Percentiles rank a stretch among this genome's conserved stretches.
Evolutionary conservation across 2,797 vertebrate genomes (phyloP).

Genomic region (Myiotriccus ornatus): DNA sequence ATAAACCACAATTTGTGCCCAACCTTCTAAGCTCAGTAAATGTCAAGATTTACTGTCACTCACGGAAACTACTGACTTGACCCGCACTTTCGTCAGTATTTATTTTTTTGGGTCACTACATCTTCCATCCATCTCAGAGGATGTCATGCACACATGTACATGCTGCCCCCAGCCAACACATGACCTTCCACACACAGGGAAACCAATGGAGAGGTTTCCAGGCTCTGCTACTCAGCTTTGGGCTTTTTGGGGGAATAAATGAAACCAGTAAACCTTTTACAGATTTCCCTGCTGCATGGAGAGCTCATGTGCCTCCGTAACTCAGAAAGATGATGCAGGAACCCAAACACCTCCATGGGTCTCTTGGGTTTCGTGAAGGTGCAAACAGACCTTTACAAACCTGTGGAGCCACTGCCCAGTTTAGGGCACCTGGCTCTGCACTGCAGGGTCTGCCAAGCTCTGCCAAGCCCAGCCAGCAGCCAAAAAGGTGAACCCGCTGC

Average conservation of each 20-base stretch:
- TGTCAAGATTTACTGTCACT: neutral
- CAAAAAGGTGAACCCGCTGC: accelerated
- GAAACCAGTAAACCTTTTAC: neutral
- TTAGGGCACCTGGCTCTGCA: accelerated
- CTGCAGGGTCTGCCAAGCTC: neutral
- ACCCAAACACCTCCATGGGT: neutral
- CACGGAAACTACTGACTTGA: neutral
- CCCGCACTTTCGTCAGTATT: neutral
- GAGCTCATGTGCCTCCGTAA: accelerated
- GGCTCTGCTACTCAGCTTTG: neutral
- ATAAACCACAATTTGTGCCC: neutral
- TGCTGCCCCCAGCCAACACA: accelerated
- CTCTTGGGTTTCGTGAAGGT: accelerated
- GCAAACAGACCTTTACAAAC: neutral
- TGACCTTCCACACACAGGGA: neutral
- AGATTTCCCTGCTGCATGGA: neutral
- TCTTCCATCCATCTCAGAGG: neutral
- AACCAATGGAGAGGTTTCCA: neutral
- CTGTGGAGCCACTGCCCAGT: neutral
- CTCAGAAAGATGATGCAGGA: neutral
- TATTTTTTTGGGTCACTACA: neutral
- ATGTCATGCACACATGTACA: accelerated
- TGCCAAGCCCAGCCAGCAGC: accelerated
- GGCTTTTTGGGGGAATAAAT: neutral
- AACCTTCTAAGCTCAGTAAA: neutral